Evolutionary conservation across 1,140 invertebrate species (phyloP).

Genomic region (Drosophila willistoni): DNA sequence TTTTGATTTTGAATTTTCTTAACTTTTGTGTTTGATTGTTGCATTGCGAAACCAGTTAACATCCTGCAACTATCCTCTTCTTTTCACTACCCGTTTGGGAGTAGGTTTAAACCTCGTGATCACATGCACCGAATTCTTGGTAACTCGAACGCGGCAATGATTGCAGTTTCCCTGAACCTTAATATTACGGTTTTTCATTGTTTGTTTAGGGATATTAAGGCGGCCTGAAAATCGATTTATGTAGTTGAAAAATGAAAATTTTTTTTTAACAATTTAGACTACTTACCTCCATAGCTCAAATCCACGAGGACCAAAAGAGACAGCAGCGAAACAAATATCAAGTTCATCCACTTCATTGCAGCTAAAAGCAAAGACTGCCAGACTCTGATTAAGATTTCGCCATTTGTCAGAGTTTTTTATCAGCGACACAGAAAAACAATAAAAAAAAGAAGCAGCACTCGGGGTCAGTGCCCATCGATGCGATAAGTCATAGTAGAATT

Average conservation of each 20-base stretch:
- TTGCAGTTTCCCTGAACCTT: conserved; percentile 41
- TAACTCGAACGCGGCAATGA: conserved; percentile 21
- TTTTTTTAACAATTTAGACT: not conserved
- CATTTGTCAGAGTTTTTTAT: conserved; percentile 24
- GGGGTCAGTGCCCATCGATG: not conserved
- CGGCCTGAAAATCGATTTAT: conserved; percentile 15
- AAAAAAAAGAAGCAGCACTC: not conserved
- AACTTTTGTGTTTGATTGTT: not conserved
- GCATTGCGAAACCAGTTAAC: not conserved
- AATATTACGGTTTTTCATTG: conserved; percentile 35
- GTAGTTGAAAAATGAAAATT: not conserved
- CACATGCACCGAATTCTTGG: conserved; percentile 30
- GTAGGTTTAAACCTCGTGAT: conserved; percentile 1
- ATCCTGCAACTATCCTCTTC: not conserved
- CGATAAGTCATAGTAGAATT: not conserved
- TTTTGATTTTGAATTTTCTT: too few relatives aligned
- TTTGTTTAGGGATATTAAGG: conserved; percentile 33
- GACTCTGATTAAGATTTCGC: conserved; percentile 25
- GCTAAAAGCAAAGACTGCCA: conserved; percentile 12
- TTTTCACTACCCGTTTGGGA: not conserved
- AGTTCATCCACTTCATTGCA: conserved; percentile 39
- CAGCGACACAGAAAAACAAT: not conserved
- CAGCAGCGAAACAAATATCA: conserved; percentile 24
- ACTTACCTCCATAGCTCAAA: conserved; percentile 26
- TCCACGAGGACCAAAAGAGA: conserved; percentile 9